Conservation (phyloP, 2,113 vertebrate genomes). For the Ahaetulla prasina region DNA sequence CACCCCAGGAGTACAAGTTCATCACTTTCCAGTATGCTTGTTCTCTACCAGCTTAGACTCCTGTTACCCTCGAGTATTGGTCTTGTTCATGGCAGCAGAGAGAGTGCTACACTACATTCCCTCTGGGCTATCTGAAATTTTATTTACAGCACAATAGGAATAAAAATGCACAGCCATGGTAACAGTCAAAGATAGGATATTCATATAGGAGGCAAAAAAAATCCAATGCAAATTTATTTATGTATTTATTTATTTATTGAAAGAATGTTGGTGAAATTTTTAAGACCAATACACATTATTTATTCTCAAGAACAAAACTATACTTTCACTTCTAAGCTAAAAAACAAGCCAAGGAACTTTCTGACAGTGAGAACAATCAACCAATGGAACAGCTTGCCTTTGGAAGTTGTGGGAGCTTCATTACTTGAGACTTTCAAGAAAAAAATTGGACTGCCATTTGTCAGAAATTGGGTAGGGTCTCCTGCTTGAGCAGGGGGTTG, state of each 20-base stretch:
- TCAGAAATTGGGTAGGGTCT: no score
- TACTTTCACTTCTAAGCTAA: background rate
- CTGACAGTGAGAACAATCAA: no score
- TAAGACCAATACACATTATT: constrained; percentile 17
- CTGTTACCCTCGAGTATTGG: constrained; percentile 56
- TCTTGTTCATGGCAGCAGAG: constrained; percentile 46
- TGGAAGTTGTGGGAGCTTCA: no score
- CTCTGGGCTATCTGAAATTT: constrained; percentile 60
- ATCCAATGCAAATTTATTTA: constrained; percentile 46
- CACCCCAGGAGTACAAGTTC: constrained; percentile 61
- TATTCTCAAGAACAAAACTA: background rate
- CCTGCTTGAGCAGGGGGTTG: no score
- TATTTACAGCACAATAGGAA: constrained; percentile 56
- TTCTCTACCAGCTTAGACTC: constrained; percentile 61
- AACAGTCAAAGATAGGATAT: constrained; percentile 45
- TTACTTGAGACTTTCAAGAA: no score
- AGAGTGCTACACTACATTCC: constrained; percentile 36
- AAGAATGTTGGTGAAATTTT: constrained; percentile 8
- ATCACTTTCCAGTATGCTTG: constrained; percentile 63
- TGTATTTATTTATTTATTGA: constrained; percentile 30
- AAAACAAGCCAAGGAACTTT: no score
- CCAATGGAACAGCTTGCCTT: no score
- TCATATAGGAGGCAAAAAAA: constrained; percentile 46
- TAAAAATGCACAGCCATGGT: constrained; percentile 48
- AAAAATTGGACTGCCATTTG: no score